Percentiles rank a stretch among this genome's conserved stretches.
These are phyloP conservation scores for Adelges cooleyi DNA, from an alignment of 1,140 invertebrate genomes.

Conservation along the genomic window DNA sequence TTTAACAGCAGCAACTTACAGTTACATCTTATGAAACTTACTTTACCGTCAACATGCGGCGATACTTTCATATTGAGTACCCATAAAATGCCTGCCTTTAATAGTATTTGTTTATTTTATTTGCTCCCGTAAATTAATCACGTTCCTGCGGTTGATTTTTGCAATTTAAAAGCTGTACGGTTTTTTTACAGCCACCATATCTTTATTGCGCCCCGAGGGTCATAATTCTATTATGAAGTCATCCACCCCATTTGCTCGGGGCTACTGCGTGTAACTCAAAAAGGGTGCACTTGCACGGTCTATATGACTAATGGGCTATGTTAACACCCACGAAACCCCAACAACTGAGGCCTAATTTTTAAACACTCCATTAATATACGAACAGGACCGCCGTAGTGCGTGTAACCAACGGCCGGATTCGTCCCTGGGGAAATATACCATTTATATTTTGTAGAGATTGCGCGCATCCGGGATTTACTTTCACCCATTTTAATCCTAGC, in stretches of 20 bases:
- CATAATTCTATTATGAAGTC: conserved; percentile 26
- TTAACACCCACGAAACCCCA: conserved; percentile 27
- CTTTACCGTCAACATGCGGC: too few species aligned
- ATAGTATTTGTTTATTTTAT: neutral
- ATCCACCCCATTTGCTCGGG: neutral
- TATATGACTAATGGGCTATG: conserved; percentile 25
- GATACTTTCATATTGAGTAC: too few species aligned
- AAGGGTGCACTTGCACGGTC: neutral
- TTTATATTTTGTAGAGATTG: conserved; percentile 1
- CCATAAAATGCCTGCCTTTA: too few species aligned
- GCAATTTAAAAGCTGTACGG: conserved; percentile 15
- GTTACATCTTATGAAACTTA: too few species aligned
- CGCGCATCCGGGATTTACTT: neutral
- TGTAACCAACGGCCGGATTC: neutral
- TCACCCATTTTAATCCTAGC: neutral
- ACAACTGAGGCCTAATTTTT: conserved; percentile 25
- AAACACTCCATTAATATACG: conserved; percentile 24
- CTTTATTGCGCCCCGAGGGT: neutral
- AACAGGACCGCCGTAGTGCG: neutral
- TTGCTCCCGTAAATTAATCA: neutral
- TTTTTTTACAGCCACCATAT: conserved; percentile 13
- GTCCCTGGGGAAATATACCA: conserved; percentile 9
- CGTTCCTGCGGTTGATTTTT: conserved; percentile 22
- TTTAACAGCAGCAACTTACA: too few species aligned
- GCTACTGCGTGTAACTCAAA: neutral